Percentiles rank a stretch among this genome's conserved stretches.
phyloP scores from a whole-genome alignment of 2,888 invertebrate genomes.

The Spodoptera littoralis region DNA sequence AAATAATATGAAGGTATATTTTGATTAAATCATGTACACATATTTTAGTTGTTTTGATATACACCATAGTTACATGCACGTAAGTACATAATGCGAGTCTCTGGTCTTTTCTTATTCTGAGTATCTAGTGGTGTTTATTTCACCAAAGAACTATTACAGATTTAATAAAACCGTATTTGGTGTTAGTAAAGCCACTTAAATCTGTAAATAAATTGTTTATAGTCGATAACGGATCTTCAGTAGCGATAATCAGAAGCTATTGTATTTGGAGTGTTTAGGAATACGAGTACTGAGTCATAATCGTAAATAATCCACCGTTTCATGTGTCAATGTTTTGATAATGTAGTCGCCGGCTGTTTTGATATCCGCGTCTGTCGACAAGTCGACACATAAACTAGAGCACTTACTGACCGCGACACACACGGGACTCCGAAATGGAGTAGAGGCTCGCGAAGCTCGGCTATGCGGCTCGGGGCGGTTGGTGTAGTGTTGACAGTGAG shows the following conservation, averaged over 20 bases:
- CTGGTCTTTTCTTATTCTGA: too few species aligned
- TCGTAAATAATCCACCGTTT: conserved; percentile 37
- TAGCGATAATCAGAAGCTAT: conserved; percentile 3
- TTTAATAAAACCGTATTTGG: too few species aligned
- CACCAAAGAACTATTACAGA: too few species aligned
- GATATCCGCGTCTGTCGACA: conserved; percentile 35
- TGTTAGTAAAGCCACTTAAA: too few species aligned
- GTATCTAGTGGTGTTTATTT: too few species aligned
- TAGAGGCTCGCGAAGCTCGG: conserved; percentile 14
- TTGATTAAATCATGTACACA: conserved; percentile 40
- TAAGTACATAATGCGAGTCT: too few species aligned
- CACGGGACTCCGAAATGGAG: conserved; percentile 7
- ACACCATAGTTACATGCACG: too few species aligned
- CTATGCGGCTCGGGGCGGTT: conserved; percentile 26
- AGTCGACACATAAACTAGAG: conserved; percentile 27
- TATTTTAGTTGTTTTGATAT: conserved; percentile 1
- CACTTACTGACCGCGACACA: conserved; percentile 18
- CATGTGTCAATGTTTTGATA: conserved; percentile 48
- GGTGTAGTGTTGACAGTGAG: conserved; percentile 39
- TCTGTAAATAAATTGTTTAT: too few species aligned
- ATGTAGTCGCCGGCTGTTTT: conserved; percentile 41
- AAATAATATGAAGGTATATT: conserved; percentile 59
- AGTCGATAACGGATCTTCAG: neutral
- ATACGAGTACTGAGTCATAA: conserved; percentile 40
- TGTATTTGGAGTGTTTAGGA: conserved; percentile 7